Evolutionary conservation across 2,888 invertebrate genomes (phyloP), one percentile per base, ranked within the genome.

Genomic region (Conistra vaccinii): DNA sequence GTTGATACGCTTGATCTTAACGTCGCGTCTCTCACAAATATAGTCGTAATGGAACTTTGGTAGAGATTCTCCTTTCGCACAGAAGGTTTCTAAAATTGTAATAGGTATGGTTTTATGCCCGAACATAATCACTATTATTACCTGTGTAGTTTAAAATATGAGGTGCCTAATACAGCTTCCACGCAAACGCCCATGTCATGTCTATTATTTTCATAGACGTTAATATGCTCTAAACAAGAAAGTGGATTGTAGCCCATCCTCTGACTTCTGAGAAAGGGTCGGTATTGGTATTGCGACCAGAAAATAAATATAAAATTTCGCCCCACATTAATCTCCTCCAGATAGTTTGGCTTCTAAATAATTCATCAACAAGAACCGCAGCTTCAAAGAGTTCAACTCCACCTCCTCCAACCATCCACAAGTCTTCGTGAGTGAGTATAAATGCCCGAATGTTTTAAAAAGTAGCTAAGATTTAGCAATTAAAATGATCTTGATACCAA

Each of bases 1-100:
- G 81, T 96, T 96, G 7, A 96, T 90, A 7, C 90, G 92, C 78
- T 95, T 95, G n/a, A 96, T 93, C 80, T 94, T 95, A 7, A 96
- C 91, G 58, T 95, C 95, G 67, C 93, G 87, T 60, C 96, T 89
- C 80, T 96, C 96, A 76, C 96, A 96, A 51, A 96, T 95, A 77
- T 96, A 96, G 83, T 96, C 96, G 86, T 96, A 96, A 80, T 96
- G 96, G 80, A 96, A 96, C 84, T 96, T 96, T 0, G 95, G 95
- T 4, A 96, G 73, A 0, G 93, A 91, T 75, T 95, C 93, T 0
- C 96, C 96, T 60, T 94, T 91, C 0, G 95, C 92, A 71, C 96
- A 96, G 81, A 91, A 95, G 2, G 95, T 94, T 75, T 92, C 96
- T 96, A 85, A 39, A 86, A 89, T 63, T 57, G 6, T 23, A 14